Conservation (phyloP, 1,140 invertebrate species). For the Bombus superbus region DNA sequence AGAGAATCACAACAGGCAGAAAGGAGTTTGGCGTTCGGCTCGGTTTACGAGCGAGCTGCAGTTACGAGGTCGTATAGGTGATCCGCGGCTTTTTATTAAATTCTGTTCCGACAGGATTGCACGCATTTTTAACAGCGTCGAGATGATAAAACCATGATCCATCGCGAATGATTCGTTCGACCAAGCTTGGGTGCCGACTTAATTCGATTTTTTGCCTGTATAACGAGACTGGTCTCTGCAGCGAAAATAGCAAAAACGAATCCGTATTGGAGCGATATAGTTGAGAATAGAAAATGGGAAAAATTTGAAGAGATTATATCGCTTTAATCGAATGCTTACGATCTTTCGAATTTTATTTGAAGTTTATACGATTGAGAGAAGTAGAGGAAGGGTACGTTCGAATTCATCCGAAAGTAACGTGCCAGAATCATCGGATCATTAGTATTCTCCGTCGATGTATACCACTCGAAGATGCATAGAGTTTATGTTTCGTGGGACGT, state of each 20-base stretch:
- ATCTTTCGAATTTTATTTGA: too few species aligned
- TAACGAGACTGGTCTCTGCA: too few species aligned
- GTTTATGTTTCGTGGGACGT: constrained; percentile 61
- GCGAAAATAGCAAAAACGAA: too few species aligned
- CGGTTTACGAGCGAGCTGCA: constrained; percentile 56
- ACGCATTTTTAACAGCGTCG: constrained; percentile 54
- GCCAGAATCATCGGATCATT: constrained; percentile 56
- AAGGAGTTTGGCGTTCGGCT: constrained; percentile 47
- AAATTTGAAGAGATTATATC: too few species aligned
- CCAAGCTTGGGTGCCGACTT: neutral
- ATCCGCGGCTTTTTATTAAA: constrained; percentile 62
- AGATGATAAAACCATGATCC: constrained; percentile 15
- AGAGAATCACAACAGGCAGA: constrained; percentile 30
- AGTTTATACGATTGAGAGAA: too few species aligned
- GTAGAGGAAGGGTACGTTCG: too few species aligned
- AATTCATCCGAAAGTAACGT: constrained; percentile 20
- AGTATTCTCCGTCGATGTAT: constrained; percentile 61
- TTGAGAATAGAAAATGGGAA: too few species aligned
- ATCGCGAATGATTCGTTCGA: neutral
- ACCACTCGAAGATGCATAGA: constrained; percentile 56
- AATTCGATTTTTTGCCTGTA: neutral
- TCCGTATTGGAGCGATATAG: too few species aligned
- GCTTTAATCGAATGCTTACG: too few species aligned
- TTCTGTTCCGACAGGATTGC: constrained; percentile 46
- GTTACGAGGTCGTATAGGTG: constrained; percentile 64